Conservation (phyloP, 2,797 vertebrate genomes). For the Anas bernieri region DNA sequence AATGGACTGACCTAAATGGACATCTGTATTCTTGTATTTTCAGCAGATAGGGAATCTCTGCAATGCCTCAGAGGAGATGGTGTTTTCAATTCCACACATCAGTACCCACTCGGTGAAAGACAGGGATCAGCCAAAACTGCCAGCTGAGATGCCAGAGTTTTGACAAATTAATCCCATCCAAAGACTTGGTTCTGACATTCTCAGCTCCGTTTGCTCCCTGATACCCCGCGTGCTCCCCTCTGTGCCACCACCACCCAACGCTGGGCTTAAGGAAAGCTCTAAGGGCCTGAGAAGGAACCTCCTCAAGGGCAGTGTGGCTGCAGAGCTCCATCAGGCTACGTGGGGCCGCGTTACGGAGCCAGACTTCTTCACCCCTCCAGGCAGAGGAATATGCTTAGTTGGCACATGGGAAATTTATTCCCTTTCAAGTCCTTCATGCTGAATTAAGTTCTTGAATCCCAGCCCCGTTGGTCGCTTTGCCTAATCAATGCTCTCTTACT, state of each 20-base stretch:
- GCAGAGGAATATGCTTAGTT: neutral
- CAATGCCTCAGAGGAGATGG: neutral
- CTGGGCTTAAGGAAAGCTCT: neutral
- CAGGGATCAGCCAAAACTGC: neutral
- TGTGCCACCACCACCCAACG: accelerated
- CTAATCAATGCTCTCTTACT: constrained; percentile 32
- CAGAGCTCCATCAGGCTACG: neutral
- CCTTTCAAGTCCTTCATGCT: constrained; percentile 69
- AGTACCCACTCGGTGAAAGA: neutral
- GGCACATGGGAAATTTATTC: constrained; percentile 30
- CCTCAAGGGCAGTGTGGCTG: neutral
- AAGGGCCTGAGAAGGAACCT: neutral
- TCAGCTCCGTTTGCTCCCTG: neutral
- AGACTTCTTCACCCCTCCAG: neutral
- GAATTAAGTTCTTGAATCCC: constrained; percentile 71
- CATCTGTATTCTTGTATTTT: neutral
- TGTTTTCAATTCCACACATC: neutral
- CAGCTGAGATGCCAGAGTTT: neutral
- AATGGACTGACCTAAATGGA: neutral
- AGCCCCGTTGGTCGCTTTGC: constrained; percentile 49
- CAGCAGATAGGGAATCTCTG: neutral
- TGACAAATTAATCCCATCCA: neutral
- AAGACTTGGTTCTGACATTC: neutral
- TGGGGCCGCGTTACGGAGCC: neutral
- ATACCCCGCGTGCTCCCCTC: neutral